phyloP scores from a whole-genome alignment of 2,888 invertebrate species.

The Apomyelois bistriatella region DNA sequence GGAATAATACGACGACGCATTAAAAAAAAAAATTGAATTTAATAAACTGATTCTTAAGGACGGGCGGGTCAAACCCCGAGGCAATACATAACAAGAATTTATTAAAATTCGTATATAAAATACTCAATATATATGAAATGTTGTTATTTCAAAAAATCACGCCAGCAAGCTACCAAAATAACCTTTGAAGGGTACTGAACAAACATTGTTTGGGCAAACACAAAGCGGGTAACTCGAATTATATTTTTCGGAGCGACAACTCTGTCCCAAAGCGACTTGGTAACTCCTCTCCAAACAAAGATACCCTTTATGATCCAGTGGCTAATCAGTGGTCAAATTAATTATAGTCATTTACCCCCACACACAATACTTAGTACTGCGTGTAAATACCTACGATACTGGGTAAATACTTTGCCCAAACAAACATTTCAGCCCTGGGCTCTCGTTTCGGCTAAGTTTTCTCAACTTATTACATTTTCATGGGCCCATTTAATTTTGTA shows the following conservation, averaged over 20 bases:
- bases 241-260: background rate
- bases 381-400: too few relatives aligned
- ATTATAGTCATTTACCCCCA: background rate
- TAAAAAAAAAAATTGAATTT: too few relatives aligned
- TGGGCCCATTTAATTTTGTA: background rate
- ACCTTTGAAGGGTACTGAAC: background rate
- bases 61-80: too few relatives aligned
- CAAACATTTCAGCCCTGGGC: background rate
- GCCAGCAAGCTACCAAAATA: too few relatives aligned
- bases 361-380: background rate
- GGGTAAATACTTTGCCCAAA: conserved; percentile 2
- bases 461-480: conserved; percentile 2
- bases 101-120: too few relatives aligned
- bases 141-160: too few relatives aligned
- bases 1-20: too few relatives aligned
- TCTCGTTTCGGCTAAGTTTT: background rate
- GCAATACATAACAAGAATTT: too few relatives aligned
- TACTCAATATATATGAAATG: too few relatives aligned
- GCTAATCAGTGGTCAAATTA: conserved; percentile 6
- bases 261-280: background rate
- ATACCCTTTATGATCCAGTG: background rate
- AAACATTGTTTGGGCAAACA: background rate
- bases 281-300: background rate
- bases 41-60: too few relatives aligned
- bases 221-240: background rate